Percentiles rank a stretch among this genome's conserved stretches.
Conservation (phyloP, 2,797 vertebrate species). For the Tenualosa ilisha region DNA sequence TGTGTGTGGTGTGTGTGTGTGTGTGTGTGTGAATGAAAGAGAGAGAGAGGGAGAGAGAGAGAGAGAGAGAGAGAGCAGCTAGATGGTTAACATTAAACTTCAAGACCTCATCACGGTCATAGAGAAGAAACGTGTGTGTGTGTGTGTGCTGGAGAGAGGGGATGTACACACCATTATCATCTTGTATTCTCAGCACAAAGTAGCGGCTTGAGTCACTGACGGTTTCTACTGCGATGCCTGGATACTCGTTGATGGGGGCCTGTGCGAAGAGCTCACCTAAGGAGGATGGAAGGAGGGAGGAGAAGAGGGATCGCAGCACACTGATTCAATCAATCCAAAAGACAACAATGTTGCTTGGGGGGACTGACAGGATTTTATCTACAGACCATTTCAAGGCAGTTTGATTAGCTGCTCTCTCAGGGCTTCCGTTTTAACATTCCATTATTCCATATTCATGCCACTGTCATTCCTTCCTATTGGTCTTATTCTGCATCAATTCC, state of each 20-base stretch:
- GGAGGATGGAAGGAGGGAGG: conserved; percentile 34
- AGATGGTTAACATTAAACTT: background rate
- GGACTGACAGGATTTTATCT: no score
- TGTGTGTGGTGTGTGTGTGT: no score
- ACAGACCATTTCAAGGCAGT: no score
- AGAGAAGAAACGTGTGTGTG: background rate
- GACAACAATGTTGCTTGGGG: no score
- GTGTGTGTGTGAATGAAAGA: no score
- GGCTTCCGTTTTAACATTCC: no score
- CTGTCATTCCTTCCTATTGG: no score
- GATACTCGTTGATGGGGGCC: conserved; percentile 88
- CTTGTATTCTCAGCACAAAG: conserved; percentile 92
- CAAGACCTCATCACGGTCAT: background rate
- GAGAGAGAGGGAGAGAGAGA: no score
- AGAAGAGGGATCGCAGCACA: background rate
- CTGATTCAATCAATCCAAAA: no score
- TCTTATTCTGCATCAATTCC: no score
- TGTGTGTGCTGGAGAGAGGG: background rate
- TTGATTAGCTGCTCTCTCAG: no score
- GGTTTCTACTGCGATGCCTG: conserved; percentile 85
- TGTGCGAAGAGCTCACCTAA: conserved; percentile 91
- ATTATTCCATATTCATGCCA: no score
- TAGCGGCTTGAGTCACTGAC: conserved; percentile 94
- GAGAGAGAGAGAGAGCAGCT: background rate
- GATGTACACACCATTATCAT: conserved; percentile 82